Conservation (phyloP, 2,113 vertebrate genomes). For the Ascaphus truei region DNA sequence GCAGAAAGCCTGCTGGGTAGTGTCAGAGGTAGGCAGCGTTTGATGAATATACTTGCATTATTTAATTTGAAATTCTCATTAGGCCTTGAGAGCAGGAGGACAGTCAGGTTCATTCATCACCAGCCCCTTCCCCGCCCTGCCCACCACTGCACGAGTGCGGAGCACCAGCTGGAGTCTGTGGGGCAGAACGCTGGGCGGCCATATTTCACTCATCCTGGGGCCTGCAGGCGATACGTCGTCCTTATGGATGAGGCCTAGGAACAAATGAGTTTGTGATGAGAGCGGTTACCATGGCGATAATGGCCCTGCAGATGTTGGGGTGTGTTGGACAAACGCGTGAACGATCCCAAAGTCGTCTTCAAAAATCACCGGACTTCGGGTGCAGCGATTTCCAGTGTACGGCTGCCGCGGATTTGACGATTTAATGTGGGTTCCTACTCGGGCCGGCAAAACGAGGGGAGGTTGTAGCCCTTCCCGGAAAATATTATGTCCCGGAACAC, state of each 20-base stretch:
- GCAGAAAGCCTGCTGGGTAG: not conserved
- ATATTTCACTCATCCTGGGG: slow-evolving; percentile 16
- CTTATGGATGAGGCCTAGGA: not conserved
- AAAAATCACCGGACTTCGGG: too few species aligned
- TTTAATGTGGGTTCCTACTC: too few species aligned
- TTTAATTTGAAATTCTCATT: slow-evolving; percentile 31
- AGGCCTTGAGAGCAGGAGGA: not conserved
- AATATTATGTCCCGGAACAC: too few species aligned
- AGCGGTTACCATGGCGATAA: not conserved
- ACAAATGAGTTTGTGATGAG: too few species aligned
- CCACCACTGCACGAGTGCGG: not conserved
- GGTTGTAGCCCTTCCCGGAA: too few species aligned
- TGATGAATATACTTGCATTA: slow-evolving; percentile 20
- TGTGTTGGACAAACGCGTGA: not conserved
- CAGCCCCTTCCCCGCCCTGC: not conserved
- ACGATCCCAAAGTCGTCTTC: not conserved
- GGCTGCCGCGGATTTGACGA: too few species aligned
- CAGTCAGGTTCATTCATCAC: slow-evolving; percentile 6
- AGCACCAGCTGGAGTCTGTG: not conserved
- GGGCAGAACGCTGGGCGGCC: not conserved
- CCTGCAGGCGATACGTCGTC: slow-evolving; percentile 1
- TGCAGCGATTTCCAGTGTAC: not conserved
- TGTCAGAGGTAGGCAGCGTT: not conserved
- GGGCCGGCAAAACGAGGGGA: too few species aligned
- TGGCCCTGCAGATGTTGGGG: slow-evolving; percentile 23